Conservation (phyloP, 1,140 invertebrate species). For the Zophobas atratus region DNA sequence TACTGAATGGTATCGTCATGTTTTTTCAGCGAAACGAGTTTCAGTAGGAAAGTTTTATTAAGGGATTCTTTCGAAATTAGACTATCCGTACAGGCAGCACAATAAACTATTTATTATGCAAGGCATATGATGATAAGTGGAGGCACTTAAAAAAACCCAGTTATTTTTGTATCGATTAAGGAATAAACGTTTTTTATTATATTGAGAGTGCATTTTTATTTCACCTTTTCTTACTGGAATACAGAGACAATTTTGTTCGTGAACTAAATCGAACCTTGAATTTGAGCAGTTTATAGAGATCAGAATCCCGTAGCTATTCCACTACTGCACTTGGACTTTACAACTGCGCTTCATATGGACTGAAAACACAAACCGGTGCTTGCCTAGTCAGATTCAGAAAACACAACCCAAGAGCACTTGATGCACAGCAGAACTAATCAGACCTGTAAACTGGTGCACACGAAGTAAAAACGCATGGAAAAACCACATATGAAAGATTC, state of each 20-base stretch:
- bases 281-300: too few species aligned
- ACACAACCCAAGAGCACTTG: too few species aligned
- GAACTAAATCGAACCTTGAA: too few species aligned
- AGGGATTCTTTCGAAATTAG: slow-evolving; percentile 43
- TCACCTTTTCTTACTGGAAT: slow-evolving; percentile 6
- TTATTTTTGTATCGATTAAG: slow-evolving; percentile 51
- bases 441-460: too few species aligned
- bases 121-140: slow-evolving; percentile 46
- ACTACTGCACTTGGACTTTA: too few species aligned
- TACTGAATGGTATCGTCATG: slow-evolving; percentile 44
- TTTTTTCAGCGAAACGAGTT: slow-evolving; percentile 54
- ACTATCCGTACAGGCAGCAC: slow-evolving; percentile 47
- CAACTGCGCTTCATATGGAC: too few species aligned
- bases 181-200: slow-evolving; percentile 52
- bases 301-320: too few species aligned
- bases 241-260: not conserved
- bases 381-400: too few species aligned
- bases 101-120: slow-evolving; percentile 42
- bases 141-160: slow-evolving; percentile 46
- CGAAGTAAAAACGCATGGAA: too few species aligned
- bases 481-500: too few species aligned
- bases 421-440: too few species aligned
- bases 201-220: slow-evolving; percentile 32
- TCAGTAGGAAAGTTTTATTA: slow-evolving; percentile 53
- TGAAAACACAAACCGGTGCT: too few species aligned